phyloP scores from a whole-genome alignment of 2,113 vertebrate species.

The Maccullochella peelii region DNA sequence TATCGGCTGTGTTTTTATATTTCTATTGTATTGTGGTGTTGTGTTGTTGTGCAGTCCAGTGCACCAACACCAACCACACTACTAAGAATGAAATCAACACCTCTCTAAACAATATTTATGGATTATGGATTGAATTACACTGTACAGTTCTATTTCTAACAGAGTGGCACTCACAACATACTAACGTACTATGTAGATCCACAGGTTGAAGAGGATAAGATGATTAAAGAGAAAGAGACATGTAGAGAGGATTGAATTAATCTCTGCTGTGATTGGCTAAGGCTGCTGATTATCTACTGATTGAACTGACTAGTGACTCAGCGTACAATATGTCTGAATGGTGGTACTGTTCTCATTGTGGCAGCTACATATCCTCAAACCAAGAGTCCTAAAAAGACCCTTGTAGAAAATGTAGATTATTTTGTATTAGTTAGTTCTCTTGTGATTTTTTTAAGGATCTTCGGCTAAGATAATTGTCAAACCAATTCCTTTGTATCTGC shows the following conservation, averaged over 20 bases:
- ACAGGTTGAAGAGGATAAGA: slow-evolving; percentile 37
- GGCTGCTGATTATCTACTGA: slow-evolving; percentile 22
- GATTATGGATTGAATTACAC: neutral
- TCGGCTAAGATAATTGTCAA: neutral
- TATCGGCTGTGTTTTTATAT: neutral
- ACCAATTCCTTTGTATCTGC: neutral
- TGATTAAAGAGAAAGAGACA: slow-evolving; percentile 53
- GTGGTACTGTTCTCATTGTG: neutral
- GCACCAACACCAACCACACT: neutral
- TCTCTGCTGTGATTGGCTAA: slow-evolving; percentile 66
- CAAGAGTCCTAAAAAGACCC: neutral
- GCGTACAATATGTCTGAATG: neutral
- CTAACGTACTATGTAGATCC: neutral
- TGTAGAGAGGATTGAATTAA: slow-evolving; percentile 62
- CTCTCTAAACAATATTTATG: neutral
- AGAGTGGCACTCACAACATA: neutral
- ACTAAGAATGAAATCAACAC: neutral
- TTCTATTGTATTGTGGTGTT: neutral
- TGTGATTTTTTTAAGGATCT: neutral
- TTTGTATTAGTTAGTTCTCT: neutral
- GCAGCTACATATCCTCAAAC: neutral
- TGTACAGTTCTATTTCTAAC: neutral
- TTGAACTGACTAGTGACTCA: neutral
- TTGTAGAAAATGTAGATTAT: neutral
- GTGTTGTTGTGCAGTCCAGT: neutral